These are phyloP conservation scores for Dioctria linearis DNA, from an alignment of 2,888 invertebrate genomes.

Conservation along the genomic window DNA sequence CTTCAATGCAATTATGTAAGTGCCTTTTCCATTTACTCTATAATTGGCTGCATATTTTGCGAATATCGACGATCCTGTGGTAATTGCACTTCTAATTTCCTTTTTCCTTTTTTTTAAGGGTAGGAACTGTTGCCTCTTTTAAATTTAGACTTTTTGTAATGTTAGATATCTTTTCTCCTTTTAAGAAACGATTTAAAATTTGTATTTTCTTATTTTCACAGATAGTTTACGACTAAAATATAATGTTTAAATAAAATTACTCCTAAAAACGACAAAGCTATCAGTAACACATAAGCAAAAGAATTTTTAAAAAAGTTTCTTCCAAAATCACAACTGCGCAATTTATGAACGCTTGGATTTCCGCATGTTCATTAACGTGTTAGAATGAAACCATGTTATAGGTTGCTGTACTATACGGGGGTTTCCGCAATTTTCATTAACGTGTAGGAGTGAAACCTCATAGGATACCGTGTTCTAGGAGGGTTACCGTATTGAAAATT, in stretches of 20 bases:
- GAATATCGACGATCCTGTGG: no score
- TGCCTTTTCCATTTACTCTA: no score
- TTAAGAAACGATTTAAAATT: conserved; percentile 59
- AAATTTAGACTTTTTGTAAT: conserved; percentile 60
- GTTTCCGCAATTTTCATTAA: no score
- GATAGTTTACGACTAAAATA: background rate
- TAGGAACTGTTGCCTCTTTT: conserved; percentile 60
- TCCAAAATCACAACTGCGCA: background rate
- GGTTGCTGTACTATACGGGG: no score
- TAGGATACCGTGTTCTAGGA: no score
- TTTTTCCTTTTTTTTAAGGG: no score
- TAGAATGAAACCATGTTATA: background rate
- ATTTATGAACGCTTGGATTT: background rate
- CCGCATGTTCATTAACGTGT: background rate
- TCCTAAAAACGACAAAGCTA: background rate
- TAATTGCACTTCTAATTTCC: no score
- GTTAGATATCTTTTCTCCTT: conserved; percentile 57
- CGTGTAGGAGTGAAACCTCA: no score
- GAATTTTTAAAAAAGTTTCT: background rate
- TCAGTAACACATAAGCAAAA: background rate
- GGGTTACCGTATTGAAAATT: no score
- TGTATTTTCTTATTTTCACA: conserved; percentile 48
- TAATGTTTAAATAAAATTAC: background rate
- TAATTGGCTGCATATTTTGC: no score
- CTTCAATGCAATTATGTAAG: no score